Conservation (phyloP, 2,113 vertebrate species). For the Eurypyga helias region DNA sequence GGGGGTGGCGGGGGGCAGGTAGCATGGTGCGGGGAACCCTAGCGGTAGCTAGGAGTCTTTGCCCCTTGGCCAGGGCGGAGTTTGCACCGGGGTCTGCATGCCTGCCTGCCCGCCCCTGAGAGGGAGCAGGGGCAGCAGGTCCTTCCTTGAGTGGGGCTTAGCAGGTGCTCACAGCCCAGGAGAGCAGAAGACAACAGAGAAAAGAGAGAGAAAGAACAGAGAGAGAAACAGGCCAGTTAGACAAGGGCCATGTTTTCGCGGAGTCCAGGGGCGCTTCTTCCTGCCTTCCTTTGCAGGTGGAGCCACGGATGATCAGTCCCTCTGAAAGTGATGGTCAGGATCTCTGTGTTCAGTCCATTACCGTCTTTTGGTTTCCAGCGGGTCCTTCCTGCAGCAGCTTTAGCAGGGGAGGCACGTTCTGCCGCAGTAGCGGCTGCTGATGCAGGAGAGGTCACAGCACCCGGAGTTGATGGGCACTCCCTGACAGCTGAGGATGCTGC, state of each 20-base stretch:
- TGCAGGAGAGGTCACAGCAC: neutral
- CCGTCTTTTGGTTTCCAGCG: neutral
- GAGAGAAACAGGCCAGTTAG: neutral
- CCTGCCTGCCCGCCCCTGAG: no score
- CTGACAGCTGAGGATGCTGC: neutral
- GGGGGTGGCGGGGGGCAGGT: no score
- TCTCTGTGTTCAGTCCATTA: neutral
- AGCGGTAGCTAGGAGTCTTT: neutral
- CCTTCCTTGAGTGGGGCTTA: neutral
- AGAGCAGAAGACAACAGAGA: neutral
- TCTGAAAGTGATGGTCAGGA: neutral
- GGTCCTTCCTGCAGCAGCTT: neutral
- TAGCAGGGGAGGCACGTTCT: neutral
- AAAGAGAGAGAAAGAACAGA: neutral
- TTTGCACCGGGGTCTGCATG: neutral
- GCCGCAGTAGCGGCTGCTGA: neutral
- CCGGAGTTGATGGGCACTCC: neutral
- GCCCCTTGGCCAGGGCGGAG: neutral
- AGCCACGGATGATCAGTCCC: neutral
- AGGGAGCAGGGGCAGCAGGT: neutral
- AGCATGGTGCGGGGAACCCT: rapidly evolving
- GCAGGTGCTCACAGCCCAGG: neutral
- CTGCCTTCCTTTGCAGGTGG: neutral
- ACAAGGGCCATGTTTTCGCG: neutral
- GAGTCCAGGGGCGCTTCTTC: no score